phyloP scores from a whole-genome alignment of 1,140 invertebrate species.

The Drosophila murphyi region DNA sequence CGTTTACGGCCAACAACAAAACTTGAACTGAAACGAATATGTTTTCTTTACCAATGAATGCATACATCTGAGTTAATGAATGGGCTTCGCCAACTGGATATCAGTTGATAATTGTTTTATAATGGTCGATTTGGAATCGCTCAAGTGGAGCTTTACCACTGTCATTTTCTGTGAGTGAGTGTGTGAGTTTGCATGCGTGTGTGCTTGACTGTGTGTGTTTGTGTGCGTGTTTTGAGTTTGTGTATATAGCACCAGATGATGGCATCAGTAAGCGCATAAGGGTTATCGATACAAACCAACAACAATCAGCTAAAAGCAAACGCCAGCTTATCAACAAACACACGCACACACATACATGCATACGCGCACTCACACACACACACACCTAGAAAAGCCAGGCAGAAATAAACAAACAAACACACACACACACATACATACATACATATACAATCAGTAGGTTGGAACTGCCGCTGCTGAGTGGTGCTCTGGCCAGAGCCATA shows the following conservation, averaged over 20 bases:
- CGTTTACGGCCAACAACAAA: background rate
- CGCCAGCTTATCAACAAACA: conserved; percentile 72
- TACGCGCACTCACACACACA: conserved; percentile 55
- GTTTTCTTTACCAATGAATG: conserved; percentile 49
- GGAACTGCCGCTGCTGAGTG: conserved; percentile 12
- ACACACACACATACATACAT: background rate
- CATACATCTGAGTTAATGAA: conserved; percentile 50
- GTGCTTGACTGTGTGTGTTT: background rate
- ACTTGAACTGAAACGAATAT: background rate
- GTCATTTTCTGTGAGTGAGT: conserved; percentile 14
- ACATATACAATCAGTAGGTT: conserved; percentile 24
- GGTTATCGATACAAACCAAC: conserved; percentile 69
- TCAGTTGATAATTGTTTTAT: conserved; percentile 64
- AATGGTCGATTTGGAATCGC: conserved; percentile 51
- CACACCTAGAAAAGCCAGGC: background rate
- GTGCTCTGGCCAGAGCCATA: conserved; percentile 11
- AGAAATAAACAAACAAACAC: conserved; percentile 7
- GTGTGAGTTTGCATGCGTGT: background rate
- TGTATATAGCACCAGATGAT: conserved; percentile 43
- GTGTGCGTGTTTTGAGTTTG: conserved; percentile 4
- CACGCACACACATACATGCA: conserved; percentile 50
- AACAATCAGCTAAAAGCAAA: conserved; percentile 28
- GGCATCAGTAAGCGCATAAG: conserved; percentile 53
- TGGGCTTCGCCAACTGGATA: conserved; percentile 24
- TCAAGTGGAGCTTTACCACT: conserved; percentile 27